Base-by-base conservation (phyloP, 2,113 vertebrate species). In the Etheostoma cragini region DNA sequence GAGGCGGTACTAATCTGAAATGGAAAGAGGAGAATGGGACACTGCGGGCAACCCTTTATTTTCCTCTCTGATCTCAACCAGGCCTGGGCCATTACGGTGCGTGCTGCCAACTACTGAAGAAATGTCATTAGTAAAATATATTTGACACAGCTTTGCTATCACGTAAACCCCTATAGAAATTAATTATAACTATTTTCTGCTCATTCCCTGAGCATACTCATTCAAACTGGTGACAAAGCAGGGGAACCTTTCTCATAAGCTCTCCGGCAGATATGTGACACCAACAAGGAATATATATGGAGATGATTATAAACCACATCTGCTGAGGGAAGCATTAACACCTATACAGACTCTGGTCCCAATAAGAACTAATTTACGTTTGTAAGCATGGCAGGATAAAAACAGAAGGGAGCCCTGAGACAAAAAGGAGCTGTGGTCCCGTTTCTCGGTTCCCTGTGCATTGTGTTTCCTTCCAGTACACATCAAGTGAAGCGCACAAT, bases 41-140 rank as follows among this genome's bases (percentile, higher is more conserved):
- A n/a, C n/a, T n/a, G n/a, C n/a, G n/a, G n/a, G n/a, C n/a, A n/a
- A n/a, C n/a, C 26, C 26, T 2, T 30, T 30, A 30, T 3, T 78
- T 78, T 22, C 70, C 69, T 64, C 76, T 89, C 77, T 81, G 82
- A 87, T 87, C 73, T 83, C 57, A 26, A 64, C 65, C 47, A 14
- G 75, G 76, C 67, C 26, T 11, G 45, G 63, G 72, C 74, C 75
- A 50, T 85, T 71, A 63, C 35, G 74, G 65, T 6, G 24, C 4
- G 35, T 64, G 80, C 80, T 68, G 62, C 76, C 80, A 81, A 33
- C 82, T 86, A 62, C 0, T 21, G 71, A 57, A 78, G 67, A 83
- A 81, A 81, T 33, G 61, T 78, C 66, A 78, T 85, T 81, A 85
- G 83, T 53, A 38, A 75, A 81, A 83, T 57, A 62, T 80, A 83